Evolutionary conservation across 2,797 vertebrate species (phyloP).

Genomic region (Squalus acanthias): DNA sequence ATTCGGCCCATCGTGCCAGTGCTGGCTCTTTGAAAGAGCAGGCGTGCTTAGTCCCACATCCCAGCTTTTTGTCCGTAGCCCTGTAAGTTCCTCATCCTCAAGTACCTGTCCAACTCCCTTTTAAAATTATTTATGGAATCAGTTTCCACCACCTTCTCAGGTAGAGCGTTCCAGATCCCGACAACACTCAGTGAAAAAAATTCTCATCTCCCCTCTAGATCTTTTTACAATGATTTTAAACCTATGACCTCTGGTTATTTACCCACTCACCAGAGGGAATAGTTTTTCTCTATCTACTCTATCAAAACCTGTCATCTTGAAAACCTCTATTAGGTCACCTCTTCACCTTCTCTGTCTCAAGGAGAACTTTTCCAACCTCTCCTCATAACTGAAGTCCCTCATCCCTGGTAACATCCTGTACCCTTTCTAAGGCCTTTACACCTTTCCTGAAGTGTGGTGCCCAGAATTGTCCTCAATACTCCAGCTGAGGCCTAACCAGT

Average conservation of each 20-base stretch:
- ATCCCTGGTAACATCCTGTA: not conserved
- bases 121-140: not conserved
- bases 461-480: not conserved
- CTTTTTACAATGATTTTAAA: not conserved
- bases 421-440: not conserved
- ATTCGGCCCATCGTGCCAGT: no score
- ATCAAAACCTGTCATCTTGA: not conserved
- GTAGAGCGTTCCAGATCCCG: not conserved
- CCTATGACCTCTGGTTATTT: not conserved
- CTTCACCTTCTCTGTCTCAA: not conserved
- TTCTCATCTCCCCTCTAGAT: not conserved
- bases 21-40: no score
- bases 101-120: not conserved
- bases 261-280: not conserved
- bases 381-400: not conserved
- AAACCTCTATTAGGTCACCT: not conserved
- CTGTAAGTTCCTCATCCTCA: no score
- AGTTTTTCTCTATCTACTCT: not conserved
- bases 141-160: not conserved
- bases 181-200: not conserved
- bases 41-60: no score
- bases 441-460: not conserved
- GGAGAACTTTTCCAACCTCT: not conserved
- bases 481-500: not conserved
- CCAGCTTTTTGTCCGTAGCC: no score